Conservation (phyloP, 2,797 vertebrate species). For the Ceyx erithaca region DNA sequence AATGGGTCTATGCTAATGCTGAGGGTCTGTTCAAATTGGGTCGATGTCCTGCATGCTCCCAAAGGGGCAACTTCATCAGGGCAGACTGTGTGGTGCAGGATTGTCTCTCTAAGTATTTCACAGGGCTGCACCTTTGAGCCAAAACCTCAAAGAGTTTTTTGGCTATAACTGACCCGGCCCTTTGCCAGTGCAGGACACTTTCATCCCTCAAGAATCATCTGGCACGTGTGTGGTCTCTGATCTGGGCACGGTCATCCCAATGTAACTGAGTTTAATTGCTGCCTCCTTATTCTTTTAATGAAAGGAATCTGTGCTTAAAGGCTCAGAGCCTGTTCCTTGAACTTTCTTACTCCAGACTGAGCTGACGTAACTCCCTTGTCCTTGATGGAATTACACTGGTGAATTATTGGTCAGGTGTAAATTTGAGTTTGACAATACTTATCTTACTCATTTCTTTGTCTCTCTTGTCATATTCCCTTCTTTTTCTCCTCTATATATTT, state of each 20-base stretch:
- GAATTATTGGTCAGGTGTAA: neutral
- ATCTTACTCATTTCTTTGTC: accelerated
- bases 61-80: neutral
- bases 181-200: neutral
- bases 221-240: neutral
- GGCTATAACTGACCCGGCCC: neutral
- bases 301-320: neutral
- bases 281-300: conserved; percentile 18
- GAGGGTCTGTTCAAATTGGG: neutral
- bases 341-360: neutral
- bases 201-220: neutral
- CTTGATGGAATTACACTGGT: neutral
- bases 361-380: neutral
- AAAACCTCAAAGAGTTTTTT: conserved; percentile 28
- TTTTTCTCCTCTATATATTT: neutral
- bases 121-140: conserved; percentile 14
- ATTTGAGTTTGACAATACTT: neutral
- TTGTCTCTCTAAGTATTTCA: neutral
- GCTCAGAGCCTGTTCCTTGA: neutral
- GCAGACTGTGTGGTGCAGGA: neutral
- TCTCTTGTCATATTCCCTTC: neutral
- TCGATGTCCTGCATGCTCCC: neutral
- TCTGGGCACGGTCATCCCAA: neutral
- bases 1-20: conserved; percentile 52
- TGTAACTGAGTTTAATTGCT: conserved; percentile 18